Conservation (phyloP, 2,113 vertebrate species). For the Rhynchomys soricoides region DNA sequence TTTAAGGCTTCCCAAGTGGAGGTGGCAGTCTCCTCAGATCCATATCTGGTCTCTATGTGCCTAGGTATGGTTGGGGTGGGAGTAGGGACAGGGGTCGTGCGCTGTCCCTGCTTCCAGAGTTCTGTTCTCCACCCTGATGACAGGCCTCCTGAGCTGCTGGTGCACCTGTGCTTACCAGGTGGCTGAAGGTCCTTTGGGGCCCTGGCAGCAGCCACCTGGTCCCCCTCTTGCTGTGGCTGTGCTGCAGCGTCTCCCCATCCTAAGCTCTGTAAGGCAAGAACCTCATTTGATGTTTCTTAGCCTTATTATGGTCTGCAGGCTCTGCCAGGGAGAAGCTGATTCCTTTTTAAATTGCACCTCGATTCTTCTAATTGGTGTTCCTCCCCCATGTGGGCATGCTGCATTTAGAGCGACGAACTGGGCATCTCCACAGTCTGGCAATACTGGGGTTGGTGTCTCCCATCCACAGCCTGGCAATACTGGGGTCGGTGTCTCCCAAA, state of each 20-base stretch:
- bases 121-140: background rate
- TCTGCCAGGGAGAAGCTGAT: background rate
- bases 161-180: background rate
- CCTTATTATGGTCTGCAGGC: background rate
- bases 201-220: rapidly evolving
- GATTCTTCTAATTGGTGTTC: background rate
- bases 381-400: background rate
- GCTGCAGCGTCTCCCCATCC: too few species aligned
- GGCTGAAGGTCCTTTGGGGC: too few species aligned
- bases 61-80: rapidly evolving
- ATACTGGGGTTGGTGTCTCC: rapidly evolving
- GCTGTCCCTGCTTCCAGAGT: too few species aligned
- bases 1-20: background rate
- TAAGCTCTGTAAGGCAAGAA: too few species aligned
- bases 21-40: too few species aligned
- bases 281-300: rapidly evolving
- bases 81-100: rapidly evolving
- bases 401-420: background rate
- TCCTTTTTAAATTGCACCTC: too few species aligned
- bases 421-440: background rate
- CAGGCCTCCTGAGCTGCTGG: rapidly evolving
- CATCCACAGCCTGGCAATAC: background rate
- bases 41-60: background rate
- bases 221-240: rapidly evolving
- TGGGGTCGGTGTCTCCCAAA: rapidly evolving